Percentiles rank a stretch among this genome's conserved stretches.
These are phyloP conservation scores for Aphis craccivora DNA, from an alignment of 1,140 invertebrate species.

Conservation along the genomic window DNA sequence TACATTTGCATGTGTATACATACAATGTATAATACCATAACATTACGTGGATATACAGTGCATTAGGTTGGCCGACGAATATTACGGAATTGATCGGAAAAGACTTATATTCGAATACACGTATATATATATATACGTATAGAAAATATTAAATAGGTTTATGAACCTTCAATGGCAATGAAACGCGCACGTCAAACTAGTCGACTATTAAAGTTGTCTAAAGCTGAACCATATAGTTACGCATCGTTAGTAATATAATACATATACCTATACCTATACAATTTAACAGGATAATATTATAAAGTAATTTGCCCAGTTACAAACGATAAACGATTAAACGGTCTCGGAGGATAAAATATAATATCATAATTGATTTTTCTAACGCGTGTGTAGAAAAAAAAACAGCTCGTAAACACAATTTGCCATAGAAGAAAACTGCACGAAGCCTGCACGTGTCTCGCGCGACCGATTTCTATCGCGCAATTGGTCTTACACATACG, in stretches of 20 bases:
- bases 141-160: not conserved
- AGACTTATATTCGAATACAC: not conserved
- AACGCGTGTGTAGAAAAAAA: not conserved
- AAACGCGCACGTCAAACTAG: not conserved
- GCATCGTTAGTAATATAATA: not conserved
- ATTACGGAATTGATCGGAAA: not conserved
- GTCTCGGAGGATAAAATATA: not conserved
- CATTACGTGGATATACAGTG: not conserved
- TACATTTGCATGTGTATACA: not conserved
- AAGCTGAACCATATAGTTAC: not conserved
- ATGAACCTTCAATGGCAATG: not conserved
- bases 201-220: not conserved
- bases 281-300: not conserved
- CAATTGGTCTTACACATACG: not conserved
- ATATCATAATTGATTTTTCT: conserved; percentile 15
- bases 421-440: conserved; percentile 5
- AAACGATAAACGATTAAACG: not conserved
- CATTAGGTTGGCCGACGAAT: not conserved
- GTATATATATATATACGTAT: not conserved
- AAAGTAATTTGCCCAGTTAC: not conserved
- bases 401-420: not conserved
- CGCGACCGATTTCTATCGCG: conserved; percentile 4
- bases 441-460: conserved; percentile 7
- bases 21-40: too few species aligned
- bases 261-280: not conserved